Conservation (phyloP, 2,888 invertebrate species). For the Sphaerophoria rueppellii region DNA sequence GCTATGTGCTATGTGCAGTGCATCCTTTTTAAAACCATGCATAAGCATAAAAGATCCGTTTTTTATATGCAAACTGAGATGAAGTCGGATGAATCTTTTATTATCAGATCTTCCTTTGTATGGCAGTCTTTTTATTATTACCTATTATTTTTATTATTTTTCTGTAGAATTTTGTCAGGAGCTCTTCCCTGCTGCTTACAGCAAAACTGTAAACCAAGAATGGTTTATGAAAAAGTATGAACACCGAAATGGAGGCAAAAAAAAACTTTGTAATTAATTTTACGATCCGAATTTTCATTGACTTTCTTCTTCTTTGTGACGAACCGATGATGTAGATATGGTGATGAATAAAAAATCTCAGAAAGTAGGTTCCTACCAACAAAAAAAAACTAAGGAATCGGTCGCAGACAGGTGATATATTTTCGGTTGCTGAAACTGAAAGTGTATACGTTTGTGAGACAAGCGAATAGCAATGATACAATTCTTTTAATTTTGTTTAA, state of each 20-base stretch:
- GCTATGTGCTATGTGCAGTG: neutral
- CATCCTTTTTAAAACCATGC: constrained; percentile 34
- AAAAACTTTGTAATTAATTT: constrained; percentile 70
- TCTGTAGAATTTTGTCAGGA: constrained; percentile 16
- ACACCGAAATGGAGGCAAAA: constrained; percentile 45
- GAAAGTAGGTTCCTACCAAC: no score
- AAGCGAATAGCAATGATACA: no score
- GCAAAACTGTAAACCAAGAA: constrained; percentile 13
- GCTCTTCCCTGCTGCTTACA: neutral
- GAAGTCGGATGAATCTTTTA: constrained; percentile 56
- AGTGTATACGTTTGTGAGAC: no score
- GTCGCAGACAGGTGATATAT: neutral
- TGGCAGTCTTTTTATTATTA: neutral
- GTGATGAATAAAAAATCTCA: neutral
- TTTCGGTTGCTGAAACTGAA: no score
- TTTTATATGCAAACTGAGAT: constrained; percentile 36
- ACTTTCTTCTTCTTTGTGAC: constrained; percentile 37
- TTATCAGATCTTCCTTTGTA: constrained; percentile 11
- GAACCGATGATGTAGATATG: constrained; percentile 4
- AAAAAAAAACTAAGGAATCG: neutral
- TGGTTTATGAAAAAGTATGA: constrained; percentile 52
- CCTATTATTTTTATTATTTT: constrained; percentile 11
- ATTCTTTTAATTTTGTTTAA: no score
- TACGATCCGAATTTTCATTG: constrained; percentile 51
- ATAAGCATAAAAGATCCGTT: constrained; percentile 63